Conservation (phyloP, 2,888 invertebrate species). For the Eupithecia tripunctaria region DNA sequence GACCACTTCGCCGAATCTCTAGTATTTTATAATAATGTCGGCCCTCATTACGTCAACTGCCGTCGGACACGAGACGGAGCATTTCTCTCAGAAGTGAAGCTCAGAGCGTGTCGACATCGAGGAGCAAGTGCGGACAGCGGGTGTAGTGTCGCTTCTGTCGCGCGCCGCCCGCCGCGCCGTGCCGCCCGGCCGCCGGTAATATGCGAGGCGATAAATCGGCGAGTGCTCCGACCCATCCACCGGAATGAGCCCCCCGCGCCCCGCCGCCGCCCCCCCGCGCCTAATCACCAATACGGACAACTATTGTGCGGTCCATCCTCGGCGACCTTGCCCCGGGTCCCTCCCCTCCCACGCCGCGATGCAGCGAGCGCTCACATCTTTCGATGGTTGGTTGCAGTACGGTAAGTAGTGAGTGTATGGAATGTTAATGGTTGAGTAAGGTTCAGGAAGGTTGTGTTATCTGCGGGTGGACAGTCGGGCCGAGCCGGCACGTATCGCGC, state of each 20-base stretch:
- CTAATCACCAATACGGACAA: too few species aligned
- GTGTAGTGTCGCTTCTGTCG: background rate
- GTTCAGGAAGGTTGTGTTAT: too few species aligned
- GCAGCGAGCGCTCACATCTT: too few species aligned
- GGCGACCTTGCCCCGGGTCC: too few species aligned
- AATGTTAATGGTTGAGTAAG: too few species aligned
- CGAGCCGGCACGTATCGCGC: too few species aligned
- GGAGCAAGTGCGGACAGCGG: background rate
- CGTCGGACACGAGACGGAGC: background rate
- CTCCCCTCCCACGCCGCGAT: too few species aligned
- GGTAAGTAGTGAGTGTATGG: too few species aligned
- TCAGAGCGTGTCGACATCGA: background rate
- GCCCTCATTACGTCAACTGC: background rate
- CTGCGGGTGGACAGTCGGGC: too few species aligned
- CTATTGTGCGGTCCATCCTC: background rate
- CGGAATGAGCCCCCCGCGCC: background rate
- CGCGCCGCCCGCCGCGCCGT: background rate
- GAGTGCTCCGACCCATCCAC: background rate
- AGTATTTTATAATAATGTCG: background rate
- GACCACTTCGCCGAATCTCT: background rate
- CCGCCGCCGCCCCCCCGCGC: background rate
- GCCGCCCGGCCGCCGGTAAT: background rate
- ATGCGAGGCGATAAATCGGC: background rate
- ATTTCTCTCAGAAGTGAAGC: background rate
- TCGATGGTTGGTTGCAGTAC: too few species aligned